Evolutionary conservation across 2,888 invertebrate genomes (phyloP).

Genomic region (Nysson spinosus): DNA sequence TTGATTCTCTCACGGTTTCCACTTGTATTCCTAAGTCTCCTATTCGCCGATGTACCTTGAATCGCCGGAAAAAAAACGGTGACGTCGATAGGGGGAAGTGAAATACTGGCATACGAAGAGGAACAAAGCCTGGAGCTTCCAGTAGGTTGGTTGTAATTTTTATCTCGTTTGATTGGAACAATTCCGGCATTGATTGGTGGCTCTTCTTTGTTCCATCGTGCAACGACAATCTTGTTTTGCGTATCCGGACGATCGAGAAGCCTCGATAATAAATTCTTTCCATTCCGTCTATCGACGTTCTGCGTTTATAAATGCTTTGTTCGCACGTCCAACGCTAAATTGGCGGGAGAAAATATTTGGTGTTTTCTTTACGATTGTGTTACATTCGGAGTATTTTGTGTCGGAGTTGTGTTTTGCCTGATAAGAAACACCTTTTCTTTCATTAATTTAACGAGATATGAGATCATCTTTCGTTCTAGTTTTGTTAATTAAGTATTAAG

Average conservation of each 20-base stretch:
- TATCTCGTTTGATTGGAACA: conserved; percentile 20
- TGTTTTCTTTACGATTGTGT: too few species aligned
- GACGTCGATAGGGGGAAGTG: conserved; percentile 1
- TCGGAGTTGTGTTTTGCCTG: too few species aligned
- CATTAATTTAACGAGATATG: too few species aligned
- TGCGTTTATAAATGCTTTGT: too few species aligned
- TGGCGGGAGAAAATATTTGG: too few species aligned
- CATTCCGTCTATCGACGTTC: background rate
- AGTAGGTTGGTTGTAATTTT: conserved; percentile 20
- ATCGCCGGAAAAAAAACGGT: conserved; percentile 12
- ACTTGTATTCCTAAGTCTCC: background rate
- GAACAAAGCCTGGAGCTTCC: conserved; percentile 3
- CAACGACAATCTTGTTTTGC: conserved; percentile 2
- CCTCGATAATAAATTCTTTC: conserved; percentile 2
- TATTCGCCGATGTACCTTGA: conserved; percentile 9
- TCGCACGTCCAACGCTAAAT: too few species aligned
- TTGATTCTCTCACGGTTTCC: conserved; percentile 4
- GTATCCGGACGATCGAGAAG: background rate
- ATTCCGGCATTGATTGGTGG: conserved; percentile 21
- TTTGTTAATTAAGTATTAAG: too few species aligned
- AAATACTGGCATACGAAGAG: conserved; percentile 20
- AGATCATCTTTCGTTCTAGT: too few species aligned
- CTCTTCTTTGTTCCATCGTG: conserved; percentile 14
- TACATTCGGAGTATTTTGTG: too few species aligned
- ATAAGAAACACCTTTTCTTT: too few species aligned